A percentile compares a stretch with the other conserved stretches of the same genome.
These are phyloP conservation scores for Rotaria socialis DNA, from an alignment of 2,888 invertebrate genomes.

Conservation along the genomic window DNA sequence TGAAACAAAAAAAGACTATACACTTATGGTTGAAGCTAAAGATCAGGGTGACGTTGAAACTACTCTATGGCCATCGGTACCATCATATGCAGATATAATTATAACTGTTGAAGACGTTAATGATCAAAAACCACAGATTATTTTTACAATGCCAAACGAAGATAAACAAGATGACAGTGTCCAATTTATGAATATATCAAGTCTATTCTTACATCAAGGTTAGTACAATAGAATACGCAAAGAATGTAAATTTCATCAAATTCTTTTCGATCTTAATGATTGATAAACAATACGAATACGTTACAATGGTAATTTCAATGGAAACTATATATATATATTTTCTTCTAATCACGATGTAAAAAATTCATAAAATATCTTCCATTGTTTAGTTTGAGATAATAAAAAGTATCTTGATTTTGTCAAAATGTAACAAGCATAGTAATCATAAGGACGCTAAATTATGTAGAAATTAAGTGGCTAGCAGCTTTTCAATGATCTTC, in stretches of 20 bases:
- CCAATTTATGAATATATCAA: background rate
- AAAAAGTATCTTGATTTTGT: too few relatives aligned
- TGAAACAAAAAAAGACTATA: constrained; percentile 6
- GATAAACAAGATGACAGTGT: background rate
- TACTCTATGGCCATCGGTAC: constrained; percentile 16
- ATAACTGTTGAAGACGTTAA: constrained; percentile 6
- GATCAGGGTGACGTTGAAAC: constrained; percentile 30
- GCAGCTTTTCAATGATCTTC: too few relatives aligned
- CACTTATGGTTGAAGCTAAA: constrained; percentile 15
- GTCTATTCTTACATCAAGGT: background rate
- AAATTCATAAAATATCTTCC: too few relatives aligned
- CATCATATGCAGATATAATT: constrained; percentile 30
- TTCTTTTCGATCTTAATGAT: too few relatives aligned
- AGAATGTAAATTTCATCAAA: too few relatives aligned
- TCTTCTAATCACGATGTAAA: background rate
- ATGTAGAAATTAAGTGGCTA: too few relatives aligned
- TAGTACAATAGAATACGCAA: background rate
- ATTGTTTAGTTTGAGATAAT: too few relatives aligned
- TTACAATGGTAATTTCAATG: too few relatives aligned
- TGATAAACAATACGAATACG: too few relatives aligned
- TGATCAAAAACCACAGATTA: constrained; percentile 13
- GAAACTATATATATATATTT: too few relatives aligned
- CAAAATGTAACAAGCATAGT: too few relatives aligned
- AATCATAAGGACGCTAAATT: too few relatives aligned
- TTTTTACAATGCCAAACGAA: constrained; percentile 27